These are phyloP conservation scores for Serinus canaria DNA, from an alignment of 2,113 vertebrate genomes.

Conservation along the genomic window DNA sequence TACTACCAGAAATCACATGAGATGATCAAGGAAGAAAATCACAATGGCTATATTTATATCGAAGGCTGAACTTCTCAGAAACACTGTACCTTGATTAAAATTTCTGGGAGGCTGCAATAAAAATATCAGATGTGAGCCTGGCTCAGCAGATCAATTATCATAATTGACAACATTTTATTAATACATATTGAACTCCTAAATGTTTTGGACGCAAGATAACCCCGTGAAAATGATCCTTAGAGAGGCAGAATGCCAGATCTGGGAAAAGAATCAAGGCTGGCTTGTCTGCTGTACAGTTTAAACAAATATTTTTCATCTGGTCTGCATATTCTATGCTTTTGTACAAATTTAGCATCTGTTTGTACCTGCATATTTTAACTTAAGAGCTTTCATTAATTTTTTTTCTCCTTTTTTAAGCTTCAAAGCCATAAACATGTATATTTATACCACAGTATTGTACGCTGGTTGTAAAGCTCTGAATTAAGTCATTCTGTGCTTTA, in stretches of 20 bases:
- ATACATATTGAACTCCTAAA: conserved; percentile 76
- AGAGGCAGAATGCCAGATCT: conserved; percentile 66
- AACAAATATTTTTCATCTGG: conserved; percentile 68
- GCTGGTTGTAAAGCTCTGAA: conserved; percentile 62
- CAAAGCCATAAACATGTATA: conserved; percentile 65
- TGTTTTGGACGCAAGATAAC: conserved; percentile 66
- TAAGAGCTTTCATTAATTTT: conserved; percentile 47
- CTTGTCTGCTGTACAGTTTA: conserved; percentile 58
- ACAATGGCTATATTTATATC: conserved; percentile 84
- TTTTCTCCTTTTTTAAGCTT: conserved; percentile 21
- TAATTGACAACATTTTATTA: conserved; percentile 77
- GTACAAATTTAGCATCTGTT: conserved; percentile 70
- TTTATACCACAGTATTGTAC: conserved; percentile 57
- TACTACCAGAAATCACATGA: conserved; percentile 88
- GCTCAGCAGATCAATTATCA: conserved; percentile 79
- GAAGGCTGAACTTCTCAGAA: conserved; percentile 85
- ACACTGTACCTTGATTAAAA: conserved; percentile 82
- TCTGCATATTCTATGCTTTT: conserved; percentile 56
- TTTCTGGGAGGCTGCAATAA: conserved; percentile 79
- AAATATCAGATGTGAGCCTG: conserved; percentile 70
- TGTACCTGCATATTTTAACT: conserved; percentile 68
- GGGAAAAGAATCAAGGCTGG: conserved; percentile 64
- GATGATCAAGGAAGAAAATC: conserved; percentile 79
- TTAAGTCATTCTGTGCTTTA: conserved; percentile 66
- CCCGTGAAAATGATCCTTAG: conserved; percentile 62